phyloP scores from a whole-genome alignment of 2,888 invertebrate species.

The Icerya purchasi region DNA sequence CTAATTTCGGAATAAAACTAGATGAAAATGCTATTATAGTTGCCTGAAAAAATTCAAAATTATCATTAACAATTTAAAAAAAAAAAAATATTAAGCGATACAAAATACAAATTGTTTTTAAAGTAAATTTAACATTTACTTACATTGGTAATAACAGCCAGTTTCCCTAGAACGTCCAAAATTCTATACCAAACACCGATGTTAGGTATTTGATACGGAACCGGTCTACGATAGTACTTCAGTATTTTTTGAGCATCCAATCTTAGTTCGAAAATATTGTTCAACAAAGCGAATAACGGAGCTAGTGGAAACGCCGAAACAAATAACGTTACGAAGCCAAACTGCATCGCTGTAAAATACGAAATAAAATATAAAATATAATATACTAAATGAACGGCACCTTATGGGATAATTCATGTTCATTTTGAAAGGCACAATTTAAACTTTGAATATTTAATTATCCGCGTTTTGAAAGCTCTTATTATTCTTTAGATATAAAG shows the following conservation, averaged over 20 bases:
- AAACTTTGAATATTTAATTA: too few species aligned
- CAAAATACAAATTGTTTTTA: neutral
- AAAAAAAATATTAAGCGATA: neutral
- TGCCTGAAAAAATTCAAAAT: slow-evolving; percentile 6
- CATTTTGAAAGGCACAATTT: too few species aligned
- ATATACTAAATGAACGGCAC: too few species aligned
- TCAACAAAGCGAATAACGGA: slow-evolving; percentile 81
- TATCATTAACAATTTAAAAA: slow-evolving; percentile 1
- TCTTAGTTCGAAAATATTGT: slow-evolving; percentile 88
- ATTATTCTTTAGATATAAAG: too few species aligned
- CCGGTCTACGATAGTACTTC: slow-evolving; percentile 60
- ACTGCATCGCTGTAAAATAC: slow-evolving; percentile 57
- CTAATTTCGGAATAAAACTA: slow-evolving; percentile 28
- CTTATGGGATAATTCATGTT: too few species aligned
- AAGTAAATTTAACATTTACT: slow-evolving; percentile 24
- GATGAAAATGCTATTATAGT: slow-evolving; percentile 16
- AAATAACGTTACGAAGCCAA: slow-evolving; percentile 93
- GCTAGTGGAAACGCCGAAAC: slow-evolving; percentile 94
- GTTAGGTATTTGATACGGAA: slow-evolving; percentile 68
- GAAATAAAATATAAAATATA: too few species aligned
- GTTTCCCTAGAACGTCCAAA: slow-evolving; percentile 72
- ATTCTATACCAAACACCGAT: slow-evolving; percentile 93
- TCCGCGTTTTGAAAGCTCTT: too few species aligned
- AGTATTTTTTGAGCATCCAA: slow-evolving; percentile 83
- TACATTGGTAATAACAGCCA: slow-evolving; percentile 86